These are phyloP conservation scores for Thumatha senex DNA, from an alignment of 2,888 invertebrate genomes.

Conservation along the genomic window DNA sequence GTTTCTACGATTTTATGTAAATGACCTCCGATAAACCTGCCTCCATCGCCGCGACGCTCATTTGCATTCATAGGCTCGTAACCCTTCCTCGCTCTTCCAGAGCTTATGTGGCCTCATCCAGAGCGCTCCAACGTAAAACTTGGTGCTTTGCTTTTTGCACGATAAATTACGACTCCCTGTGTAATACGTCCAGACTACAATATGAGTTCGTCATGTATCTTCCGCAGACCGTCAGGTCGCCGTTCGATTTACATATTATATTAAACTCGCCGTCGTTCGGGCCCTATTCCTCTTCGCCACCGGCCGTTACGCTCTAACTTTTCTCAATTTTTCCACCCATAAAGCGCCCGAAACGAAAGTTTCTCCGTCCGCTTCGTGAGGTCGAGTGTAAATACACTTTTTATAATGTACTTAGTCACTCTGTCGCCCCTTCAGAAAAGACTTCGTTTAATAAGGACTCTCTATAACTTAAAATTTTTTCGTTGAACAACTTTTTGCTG, in stretches of 20 bases:
- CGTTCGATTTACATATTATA: conserved; percentile 83
- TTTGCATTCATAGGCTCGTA: conserved; percentile 83
- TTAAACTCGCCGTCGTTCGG: conserved; percentile 72
- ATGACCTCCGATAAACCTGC: conserved; percentile 75
- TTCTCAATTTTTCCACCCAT: conserved; percentile 83
- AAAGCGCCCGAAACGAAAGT: conserved; percentile 79
- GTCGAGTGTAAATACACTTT: conserved; percentile 81
- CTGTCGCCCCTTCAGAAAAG: conserved; percentile 60
- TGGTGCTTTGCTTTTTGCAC: conserved; percentile 73
- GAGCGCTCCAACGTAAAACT: conserved; percentile 65
- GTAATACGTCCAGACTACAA: conserved; percentile 75
- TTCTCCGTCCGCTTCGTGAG: conserved; percentile 75
- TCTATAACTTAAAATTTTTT: conserved; percentile 12
- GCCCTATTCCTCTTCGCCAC: conserved; percentile 70
- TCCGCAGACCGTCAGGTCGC: conserved; percentile 69
- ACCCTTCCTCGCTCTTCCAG: conserved; percentile 75
- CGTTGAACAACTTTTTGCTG: not conserved
- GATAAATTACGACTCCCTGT: conserved; percentile 80
- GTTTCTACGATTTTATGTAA: conserved; percentile 75
- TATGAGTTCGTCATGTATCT: conserved; percentile 74
- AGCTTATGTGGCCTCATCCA: conserved; percentile 66
- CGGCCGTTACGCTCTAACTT: conserved; percentile 82
- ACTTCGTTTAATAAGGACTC: conserved; percentile 67
- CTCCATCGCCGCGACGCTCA: conserved; percentile 71
- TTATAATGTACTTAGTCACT: conserved; percentile 80